A percentile compares a stretch with the other conserved stretches of the same genome.
phyloP scores from a whole-genome alignment of 2,797 vertebrate species.

The Oreochromis mossambicus region DNA sequence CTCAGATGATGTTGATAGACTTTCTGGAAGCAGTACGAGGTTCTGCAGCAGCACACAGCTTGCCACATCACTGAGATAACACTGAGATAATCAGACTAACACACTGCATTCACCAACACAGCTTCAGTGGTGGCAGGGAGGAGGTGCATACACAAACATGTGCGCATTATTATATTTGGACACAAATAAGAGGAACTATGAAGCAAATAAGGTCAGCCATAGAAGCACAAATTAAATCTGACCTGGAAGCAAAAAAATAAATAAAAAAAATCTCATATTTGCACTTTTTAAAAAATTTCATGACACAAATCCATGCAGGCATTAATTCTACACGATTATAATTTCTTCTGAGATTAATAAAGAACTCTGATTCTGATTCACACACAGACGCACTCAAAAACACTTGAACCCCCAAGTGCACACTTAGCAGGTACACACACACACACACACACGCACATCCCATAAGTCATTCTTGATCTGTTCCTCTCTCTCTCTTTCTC shows the following conservation, averaged over 20 bases:
- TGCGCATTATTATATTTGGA: not conserved
- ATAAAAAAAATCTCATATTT: not conserved
- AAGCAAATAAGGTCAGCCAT: not conserved
- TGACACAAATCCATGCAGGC: not conserved
- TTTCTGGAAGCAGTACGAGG: conserved; percentile 47
- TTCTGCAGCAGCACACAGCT: not conserved
- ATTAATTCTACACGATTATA: not conserved
- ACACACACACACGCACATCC: not conserved
- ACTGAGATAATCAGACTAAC: not conserved
- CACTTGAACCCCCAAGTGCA: not conserved
- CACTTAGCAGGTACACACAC: not conserved
- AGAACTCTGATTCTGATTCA: not conserved
- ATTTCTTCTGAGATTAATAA: not conserved
- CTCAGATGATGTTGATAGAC: conserved; percentile 36
- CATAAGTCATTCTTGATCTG: not conserved
- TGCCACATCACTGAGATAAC: not conserved
- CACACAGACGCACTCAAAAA: not conserved
- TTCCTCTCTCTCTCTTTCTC: not conserved
- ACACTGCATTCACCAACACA: not conserved
- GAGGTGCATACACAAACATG: not conserved
- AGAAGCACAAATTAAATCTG: not conserved
- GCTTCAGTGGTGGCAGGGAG: not conserved
- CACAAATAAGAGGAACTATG: not conserved
- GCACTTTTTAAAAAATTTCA: not conserved
- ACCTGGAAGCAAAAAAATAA: not conserved